Conservation (phyloP, 2,113 vertebrate genomes). For the Donacobius atricapilla region DNA sequence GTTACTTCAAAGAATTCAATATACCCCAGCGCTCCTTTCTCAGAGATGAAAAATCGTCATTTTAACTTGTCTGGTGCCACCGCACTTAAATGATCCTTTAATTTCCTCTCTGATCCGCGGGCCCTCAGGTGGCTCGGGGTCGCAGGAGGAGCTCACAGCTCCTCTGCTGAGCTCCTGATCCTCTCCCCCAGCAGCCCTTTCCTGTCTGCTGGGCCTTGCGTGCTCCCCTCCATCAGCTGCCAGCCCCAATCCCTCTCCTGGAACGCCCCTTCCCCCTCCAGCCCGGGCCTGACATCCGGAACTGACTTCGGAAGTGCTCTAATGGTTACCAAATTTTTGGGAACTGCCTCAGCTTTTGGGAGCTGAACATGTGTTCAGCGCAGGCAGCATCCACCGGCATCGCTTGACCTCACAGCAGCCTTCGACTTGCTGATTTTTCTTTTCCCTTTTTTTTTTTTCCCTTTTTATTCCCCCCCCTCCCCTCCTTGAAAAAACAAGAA, state of each 20-base stretch:
- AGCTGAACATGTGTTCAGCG: constrained; percentile 89
- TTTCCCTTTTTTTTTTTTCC: neutral
- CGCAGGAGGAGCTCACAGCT: constrained; percentile 86
- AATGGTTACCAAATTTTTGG: constrained; percentile 98
- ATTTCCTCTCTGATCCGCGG: constrained; percentile 87
- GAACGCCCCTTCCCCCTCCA: constrained; percentile 71
- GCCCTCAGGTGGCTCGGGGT: constrained; percentile 81
- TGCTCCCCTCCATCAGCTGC: constrained; percentile 75
- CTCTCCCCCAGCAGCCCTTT: constrained; percentile 84
- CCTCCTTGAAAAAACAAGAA: constrained; percentile 47
- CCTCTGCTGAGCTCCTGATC: constrained; percentile 80
- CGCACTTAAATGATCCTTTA: constrained; percentile 91
- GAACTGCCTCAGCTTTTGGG: constrained; percentile 80
- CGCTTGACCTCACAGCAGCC: constrained; percentile 91
- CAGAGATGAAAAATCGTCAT: constrained; percentile 42
- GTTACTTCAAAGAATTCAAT: constrained; percentile 71
- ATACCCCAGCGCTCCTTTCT: constrained; percentile 51
- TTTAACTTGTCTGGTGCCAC: constrained; percentile 55
- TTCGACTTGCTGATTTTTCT: constrained; percentile 69
- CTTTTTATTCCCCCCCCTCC: too few relatives aligned
- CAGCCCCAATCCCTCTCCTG: constrained; percentile 73
- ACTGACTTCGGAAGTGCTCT: constrained; percentile 93
- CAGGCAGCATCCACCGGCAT: constrained; percentile 90
- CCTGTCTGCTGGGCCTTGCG: constrained; percentile 81
- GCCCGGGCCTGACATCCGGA: constrained; percentile 88